A percentile compares a stretch with the other conserved stretches of the same genome.
Conservation (phyloP, 2,113 vertebrate species). For the Carassius auratus region DNA sequence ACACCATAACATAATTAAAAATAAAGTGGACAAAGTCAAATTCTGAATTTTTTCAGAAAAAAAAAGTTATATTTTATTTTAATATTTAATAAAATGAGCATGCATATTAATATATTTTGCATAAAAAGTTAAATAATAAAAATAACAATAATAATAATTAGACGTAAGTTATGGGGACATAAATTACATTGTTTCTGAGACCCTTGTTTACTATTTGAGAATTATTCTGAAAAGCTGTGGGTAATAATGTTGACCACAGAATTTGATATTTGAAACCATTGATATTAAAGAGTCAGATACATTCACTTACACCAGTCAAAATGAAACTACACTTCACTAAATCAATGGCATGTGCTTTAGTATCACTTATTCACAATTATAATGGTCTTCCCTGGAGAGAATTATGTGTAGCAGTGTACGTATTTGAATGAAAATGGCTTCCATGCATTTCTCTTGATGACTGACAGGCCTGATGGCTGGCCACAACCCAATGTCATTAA, state of each 20-base stretch:
- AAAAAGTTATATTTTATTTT: no score
- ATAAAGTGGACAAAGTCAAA: no score
- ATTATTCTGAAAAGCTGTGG: neutral
- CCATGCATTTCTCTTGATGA: constrained; percentile 28
- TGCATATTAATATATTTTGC: no score
- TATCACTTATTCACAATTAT: neutral
- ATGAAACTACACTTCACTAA: neutral
- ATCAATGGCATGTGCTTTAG: neutral
- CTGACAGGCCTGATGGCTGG: constrained; percentile 48
- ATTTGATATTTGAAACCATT: neutral
- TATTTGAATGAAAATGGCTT: neutral
- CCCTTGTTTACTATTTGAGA: neutral
- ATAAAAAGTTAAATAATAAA: no score
- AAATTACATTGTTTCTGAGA: neutral
- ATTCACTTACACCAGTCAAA: no score
- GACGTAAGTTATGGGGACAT: no score
- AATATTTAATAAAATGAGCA: no score
- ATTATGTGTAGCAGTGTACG: neutral
- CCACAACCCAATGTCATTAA: constrained; percentile 55
- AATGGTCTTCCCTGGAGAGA: neutral
- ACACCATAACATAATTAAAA: no score
- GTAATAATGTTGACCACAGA: neutral
- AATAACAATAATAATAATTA: no score
- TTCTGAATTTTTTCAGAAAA: no score
- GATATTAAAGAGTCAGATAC: constrained; percentile 7